A percentile compares a stretch with the other conserved stretches of the same genome.
Conservation (phyloP, 2,888 invertebrate species). For the Clostera curtula region DNA sequence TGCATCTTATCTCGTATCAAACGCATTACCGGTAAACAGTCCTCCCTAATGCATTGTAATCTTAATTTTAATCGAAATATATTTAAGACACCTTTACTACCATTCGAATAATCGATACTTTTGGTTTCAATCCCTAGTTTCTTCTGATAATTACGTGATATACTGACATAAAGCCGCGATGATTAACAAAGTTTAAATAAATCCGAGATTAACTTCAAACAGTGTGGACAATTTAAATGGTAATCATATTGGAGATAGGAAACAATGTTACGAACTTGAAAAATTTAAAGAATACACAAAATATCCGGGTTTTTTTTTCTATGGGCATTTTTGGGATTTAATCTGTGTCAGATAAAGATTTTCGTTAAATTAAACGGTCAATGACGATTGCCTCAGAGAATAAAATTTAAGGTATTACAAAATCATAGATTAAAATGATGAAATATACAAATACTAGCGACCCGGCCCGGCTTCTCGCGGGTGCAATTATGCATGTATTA, state of each 20-base stretch:
- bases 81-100: conserved; percentile 24
- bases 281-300: conserved; percentile 11
- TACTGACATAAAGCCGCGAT: conserved; percentile 4
- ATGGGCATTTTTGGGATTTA: conserved; percentile 5
- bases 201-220: conserved; percentile 6
- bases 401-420: too few species aligned
- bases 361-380: conserved; percentile 17
- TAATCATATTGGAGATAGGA: conserved; percentile 20
- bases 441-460: too few species aligned
- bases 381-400: too few species aligned
- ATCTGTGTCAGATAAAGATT: conserved; percentile 11
- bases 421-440: too few species aligned
- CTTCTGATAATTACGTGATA: background rate
- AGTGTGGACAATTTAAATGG: conserved; percentile 20
- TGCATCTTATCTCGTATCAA: conserved; percentile 30
- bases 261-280: conserved; percentile 8
- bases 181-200: conserved; percentile 3
- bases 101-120: conserved; percentile 15
- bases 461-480: too few species aligned
- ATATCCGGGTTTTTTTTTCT: conserved; percentile 1
- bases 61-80: conserved; percentile 29
- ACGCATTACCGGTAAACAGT: conserved; percentile 16
- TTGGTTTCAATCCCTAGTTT: conserved; percentile 4
- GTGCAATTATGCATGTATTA: too few species aligned
- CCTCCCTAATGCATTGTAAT: conserved; percentile 23